Conservation (phyloP, 2,797 vertebrate species). For the Arctocebus calabarensis region DNA sequence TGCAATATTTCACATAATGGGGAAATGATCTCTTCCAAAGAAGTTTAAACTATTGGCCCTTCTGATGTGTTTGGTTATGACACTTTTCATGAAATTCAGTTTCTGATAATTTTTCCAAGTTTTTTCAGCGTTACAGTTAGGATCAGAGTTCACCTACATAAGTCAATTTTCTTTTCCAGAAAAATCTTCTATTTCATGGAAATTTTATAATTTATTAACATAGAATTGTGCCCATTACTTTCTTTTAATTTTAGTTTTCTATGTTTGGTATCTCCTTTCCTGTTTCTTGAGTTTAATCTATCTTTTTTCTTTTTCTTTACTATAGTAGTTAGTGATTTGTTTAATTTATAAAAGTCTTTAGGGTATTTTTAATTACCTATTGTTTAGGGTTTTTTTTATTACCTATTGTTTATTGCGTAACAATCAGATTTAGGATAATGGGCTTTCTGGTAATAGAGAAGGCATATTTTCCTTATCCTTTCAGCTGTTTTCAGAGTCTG, state of each 20-base stretch:
- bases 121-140: neutral
- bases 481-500: neutral
- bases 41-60: neutral
- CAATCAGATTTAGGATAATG: neutral
- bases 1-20: neutral
- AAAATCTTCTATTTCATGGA: neutral
- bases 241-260: neutral
- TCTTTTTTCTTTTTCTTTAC: neutral
- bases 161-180: neutral
- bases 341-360: neutral
- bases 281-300: neutral
- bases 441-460: neutral
- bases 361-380: neutral
- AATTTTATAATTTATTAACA: slow-evolving; percentile 20
- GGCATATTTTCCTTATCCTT: neutral
- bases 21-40: neutral
- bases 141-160: neutral
- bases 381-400: neutral
- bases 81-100: neutral
- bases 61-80: neutral
- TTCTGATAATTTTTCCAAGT: neutral
- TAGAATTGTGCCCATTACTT: neutral
- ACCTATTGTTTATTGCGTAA: neutral
- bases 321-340: neutral
- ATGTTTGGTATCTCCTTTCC: neutral